phyloP scores from a whole-genome alignment of 1,140 invertebrate genomes.

The Chlorops oryzae region DNA sequence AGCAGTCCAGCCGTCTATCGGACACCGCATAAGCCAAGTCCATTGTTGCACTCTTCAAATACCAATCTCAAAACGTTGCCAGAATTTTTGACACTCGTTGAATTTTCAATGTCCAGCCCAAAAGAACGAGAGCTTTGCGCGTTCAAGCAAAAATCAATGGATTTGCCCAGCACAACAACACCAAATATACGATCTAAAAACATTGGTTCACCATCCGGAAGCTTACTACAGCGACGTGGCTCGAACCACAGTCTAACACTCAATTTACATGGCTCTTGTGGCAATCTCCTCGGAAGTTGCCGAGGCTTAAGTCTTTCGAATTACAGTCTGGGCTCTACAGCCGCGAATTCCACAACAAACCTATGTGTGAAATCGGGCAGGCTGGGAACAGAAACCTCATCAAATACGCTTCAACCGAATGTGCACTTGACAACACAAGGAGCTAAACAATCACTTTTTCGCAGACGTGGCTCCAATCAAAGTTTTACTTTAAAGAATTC shows the following conservation, averaged over 20 bases:
- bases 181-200: constrained; percentile 33
- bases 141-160: constrained; percentile 41
- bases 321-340: constrained; percentile 34
- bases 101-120: constrained; percentile 47
- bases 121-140: constrained; percentile 9
- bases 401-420: constrained; percentile 3
- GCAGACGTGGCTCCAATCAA: constrained; percentile 81
- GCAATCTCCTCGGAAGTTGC: constrained; percentile 36
- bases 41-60: constrained; percentile 51
- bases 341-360: constrained; percentile 17
- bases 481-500: constrained; percentile 62
- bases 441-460: constrained; percentile 61
- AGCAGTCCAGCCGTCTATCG: constrained; percentile 15
- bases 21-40: constrained; percentile 32
- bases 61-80: constrained; percentile 60
- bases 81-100: constrained; percentile 59
- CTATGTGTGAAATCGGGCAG: constrained; percentile 38
- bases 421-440: constrained; percentile 26
- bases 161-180: constrained; percentile 22
- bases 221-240: constrained; percentile 71
- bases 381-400: constrained; percentile 9
- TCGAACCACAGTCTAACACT: constrained; percentile 82
- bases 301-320: constrained; percentile 37
- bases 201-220: constrained; percentile 46
- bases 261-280: constrained; percentile 50